phyloP scores from a whole-genome alignment of 2,113 vertebrate species.

The Ahaetulla prasina region DNA sequence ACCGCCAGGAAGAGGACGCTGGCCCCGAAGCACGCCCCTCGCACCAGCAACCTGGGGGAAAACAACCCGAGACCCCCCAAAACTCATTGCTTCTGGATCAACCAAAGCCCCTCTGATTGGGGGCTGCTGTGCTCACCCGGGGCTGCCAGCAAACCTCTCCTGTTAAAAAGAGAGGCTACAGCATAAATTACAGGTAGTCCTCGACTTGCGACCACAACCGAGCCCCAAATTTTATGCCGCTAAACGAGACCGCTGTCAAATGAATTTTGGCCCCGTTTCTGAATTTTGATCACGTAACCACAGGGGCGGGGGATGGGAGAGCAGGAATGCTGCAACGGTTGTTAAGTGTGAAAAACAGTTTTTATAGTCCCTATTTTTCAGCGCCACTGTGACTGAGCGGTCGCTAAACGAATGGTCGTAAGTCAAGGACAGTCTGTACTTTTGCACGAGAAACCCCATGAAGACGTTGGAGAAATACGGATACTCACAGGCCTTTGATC shows the following conservation, averaged over 20 bases:
- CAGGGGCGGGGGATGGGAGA: rapidly evolving
- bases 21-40: constrained; percentile 65
- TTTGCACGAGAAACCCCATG: not conserved
- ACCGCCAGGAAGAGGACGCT: constrained; percentile 76
- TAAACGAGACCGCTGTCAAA: not conserved
- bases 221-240: not conserved
- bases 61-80: not conserved
- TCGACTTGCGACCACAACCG: not conserved
- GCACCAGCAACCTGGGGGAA: constrained; percentile 58
- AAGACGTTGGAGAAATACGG: not conserved
- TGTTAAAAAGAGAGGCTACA: not conserved
- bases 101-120: not conserved
- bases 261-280: not conserved
- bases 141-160: not conserved
- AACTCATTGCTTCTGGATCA: not conserved
- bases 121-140: not conserved
- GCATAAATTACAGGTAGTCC: not conserved
- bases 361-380: not conserved
- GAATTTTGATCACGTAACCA: not conserved
- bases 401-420: not conserved
- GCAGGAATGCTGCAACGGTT: not conserved
- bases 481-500: constrained; percentile 77
- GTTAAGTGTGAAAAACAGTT: not conserved
- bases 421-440: not conserved
- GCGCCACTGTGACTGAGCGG: not conserved